A percentile compares a stretch with the other conserved stretches of the same genome.
phyloP scores from a whole-genome alignment of 2,113 vertebrate species.

The Hystrix brachyura region DNA sequence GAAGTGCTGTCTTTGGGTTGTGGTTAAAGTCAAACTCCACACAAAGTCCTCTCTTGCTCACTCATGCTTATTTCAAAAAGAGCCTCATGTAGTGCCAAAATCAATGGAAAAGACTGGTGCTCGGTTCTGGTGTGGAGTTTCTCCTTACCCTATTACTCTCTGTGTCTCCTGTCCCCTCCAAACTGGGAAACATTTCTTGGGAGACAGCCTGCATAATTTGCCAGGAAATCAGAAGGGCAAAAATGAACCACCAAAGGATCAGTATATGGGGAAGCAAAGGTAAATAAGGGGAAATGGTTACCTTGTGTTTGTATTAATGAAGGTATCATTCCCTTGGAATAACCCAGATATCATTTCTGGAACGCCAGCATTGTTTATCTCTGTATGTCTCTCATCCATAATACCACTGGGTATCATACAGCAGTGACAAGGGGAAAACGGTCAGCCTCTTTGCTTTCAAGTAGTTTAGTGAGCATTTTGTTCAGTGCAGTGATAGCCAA shows the following conservation, averaged over 20 bases:
- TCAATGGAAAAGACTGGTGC: constrained; percentile 77
- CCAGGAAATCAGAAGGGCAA: constrained; percentile 62
- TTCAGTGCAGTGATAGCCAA: constrained; percentile 24
- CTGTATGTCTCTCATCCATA: constrained; percentile 56
- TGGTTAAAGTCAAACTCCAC: constrained; percentile 78
- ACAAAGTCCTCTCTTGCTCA: constrained; percentile 78
- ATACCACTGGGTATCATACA: constrained; percentile 52
- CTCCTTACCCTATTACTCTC: constrained; percentile 54
- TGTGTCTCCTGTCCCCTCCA: constrained; percentile 77
- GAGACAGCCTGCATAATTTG: constrained; percentile 59
- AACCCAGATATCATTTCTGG: constrained; percentile 52
- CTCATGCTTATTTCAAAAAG: constrained; percentile 82
- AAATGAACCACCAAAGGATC: constrained; percentile 62
- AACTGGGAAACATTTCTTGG: constrained; percentile 62
- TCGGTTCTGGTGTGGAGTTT: constrained; percentile 75
- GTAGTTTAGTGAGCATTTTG: constrained; percentile 44
- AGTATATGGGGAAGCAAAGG: constrained; percentile 53
- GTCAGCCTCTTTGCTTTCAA: constrained; percentile 60
- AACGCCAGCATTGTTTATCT: constrained; percentile 56
- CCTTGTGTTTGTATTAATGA: constrained; percentile 43
- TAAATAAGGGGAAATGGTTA: constrained; percentile 17
- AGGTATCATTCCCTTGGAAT: constrained; percentile 13
- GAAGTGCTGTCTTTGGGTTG: constrained; percentile 81
- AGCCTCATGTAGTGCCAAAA: constrained; percentile 75
- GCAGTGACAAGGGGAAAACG: constrained; percentile 77